Conservation (phyloP, 2,888 invertebrate species). For the Amblyjoppa proteus region DNA sequence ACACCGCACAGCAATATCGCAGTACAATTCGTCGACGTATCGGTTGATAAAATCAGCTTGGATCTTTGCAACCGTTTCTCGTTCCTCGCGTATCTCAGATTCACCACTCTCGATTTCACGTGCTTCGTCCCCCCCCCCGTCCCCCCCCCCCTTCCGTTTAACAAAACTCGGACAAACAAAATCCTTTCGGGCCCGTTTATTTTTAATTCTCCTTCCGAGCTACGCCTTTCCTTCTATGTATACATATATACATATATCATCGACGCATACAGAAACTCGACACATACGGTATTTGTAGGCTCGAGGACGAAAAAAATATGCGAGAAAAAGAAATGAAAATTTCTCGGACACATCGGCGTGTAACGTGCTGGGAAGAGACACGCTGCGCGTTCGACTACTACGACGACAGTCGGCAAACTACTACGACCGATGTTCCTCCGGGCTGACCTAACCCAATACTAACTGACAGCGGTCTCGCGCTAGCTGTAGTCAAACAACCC, state of each 20-base stretch:
- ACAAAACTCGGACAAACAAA: background rate
- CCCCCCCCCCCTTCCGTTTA: too few relatives aligned
- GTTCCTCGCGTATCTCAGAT: background rate
- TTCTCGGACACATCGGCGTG: constrained; percentile 72
- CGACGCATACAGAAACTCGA: background rate
- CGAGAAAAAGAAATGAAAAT: constrained; percentile 82
- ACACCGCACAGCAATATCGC: background rate
- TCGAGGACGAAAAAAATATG: constrained; percentile 81
- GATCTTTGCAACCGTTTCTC: background rate
- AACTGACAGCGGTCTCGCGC: constrained; percentile 83
- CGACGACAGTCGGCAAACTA: constrained; percentile 70
- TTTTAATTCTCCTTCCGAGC: constrained; percentile 25
- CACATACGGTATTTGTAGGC: background rate
- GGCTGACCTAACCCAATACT: constrained; percentile 90
- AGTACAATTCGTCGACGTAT: background rate
- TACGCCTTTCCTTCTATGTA: background rate
- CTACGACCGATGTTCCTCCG: constrained; percentile 77
- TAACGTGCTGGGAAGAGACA: constrained; percentile 79
- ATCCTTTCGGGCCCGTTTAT: background rate
- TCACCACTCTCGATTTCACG: too few relatives aligned
- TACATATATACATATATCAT: background rate
- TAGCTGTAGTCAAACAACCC: constrained; percentile 82
- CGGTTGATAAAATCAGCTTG: background rate
- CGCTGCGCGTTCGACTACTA: constrained; percentile 68
- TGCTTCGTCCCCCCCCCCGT: too few relatives aligned